These are phyloP conservation scores for Crenuchus spilurus DNA, from an alignment of 2,797 vertebrate genomes.

Conservation along the genomic window DNA sequence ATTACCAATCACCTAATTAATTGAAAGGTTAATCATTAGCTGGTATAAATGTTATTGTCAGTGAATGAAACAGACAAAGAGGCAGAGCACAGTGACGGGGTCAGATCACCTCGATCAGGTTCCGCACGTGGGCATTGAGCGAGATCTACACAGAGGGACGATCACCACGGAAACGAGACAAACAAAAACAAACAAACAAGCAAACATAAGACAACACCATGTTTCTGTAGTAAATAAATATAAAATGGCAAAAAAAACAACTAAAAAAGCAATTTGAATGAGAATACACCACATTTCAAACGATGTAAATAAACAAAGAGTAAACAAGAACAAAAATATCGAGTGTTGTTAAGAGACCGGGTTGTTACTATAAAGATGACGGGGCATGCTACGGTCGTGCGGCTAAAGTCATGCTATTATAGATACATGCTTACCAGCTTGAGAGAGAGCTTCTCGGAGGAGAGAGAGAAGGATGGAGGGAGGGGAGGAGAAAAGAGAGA, in stretches of 20 bases:
- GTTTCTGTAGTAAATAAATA: conserved; percentile 55
- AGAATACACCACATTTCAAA: conserved; percentile 47
- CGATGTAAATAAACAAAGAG: conserved; percentile 22
- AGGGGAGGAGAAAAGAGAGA: conserved; percentile 72
- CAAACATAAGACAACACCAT: conserved; percentile 61
- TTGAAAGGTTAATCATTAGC: too few species aligned
- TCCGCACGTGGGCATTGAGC: conserved; percentile 85
- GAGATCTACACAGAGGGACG: conserved; percentile 82
- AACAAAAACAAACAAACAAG: conserved; percentile 64
- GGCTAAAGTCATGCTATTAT: conserved; percentile 66
- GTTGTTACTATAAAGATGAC: conserved; percentile 72
- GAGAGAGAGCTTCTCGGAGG: conserved; percentile 83
- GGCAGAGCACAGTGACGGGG: conserved; percentile 56
- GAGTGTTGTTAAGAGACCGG: conserved; percentile 53
- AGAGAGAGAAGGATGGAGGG: conserved; percentile 59
- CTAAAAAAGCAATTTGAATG: conserved; percentile 12
- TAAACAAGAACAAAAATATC: conserved; percentile 38
- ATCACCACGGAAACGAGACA: conserved; percentile 57
- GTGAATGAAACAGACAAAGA: conserved; percentile 12
- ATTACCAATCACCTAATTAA: too few species aligned
- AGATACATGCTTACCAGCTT: conserved; percentile 86
- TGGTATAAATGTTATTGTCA: conserved; percentile 29
- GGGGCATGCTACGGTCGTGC: conserved; percentile 75
- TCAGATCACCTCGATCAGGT: conserved; percentile 87
- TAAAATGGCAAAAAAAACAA: conserved; percentile 19